A percentile compares a stretch with the other conserved stretches of the same genome.
These are phyloP conservation scores for Leucophenga varia DNA, from an alignment of 1,140 invertebrate genomes.

Conservation along the genomic window DNA sequence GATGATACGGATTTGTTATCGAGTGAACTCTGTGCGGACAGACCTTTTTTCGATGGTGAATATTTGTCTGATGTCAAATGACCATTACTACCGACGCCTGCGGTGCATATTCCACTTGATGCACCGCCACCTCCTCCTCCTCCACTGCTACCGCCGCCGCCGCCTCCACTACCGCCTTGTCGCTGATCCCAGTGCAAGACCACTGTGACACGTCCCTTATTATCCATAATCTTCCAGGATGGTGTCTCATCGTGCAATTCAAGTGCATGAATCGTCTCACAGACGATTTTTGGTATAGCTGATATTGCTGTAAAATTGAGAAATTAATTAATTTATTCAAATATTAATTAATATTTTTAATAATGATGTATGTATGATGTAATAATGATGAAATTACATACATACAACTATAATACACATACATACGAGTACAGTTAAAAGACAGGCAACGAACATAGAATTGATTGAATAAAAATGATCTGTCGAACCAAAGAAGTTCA, in stretches of 20 bases:
- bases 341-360: slow-evolving; percentile 1
- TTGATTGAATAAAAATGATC: too few species aligned
- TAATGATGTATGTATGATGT: not conserved
- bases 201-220: slow-evolving; percentile 90
- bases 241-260: slow-evolving; percentile 92
- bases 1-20: slow-evolving; percentile 65
- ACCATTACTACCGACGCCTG: slow-evolving; percentile 69
- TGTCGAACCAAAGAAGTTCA: too few species aligned
- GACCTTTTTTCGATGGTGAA: slow-evolving; percentile 59
- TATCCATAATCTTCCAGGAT: slow-evolving; percentile 96
- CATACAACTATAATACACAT: too few species aligned
- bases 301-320: slow-evolving; percentile 76
- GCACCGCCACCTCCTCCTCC: slow-evolving; percentile 58
- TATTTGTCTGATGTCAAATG: slow-evolving; percentile 72
- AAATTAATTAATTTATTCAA: not conserved
- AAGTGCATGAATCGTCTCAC: slow-evolving; percentile 91
- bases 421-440: too few species aligned
- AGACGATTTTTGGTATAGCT: slow-evolving; percentile 93
- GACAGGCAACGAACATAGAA: too few species aligned
- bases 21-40: slow-evolving; percentile 68
- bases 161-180: slow-evolving; percentile 61
- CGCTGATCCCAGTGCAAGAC: slow-evolving; percentile 91
- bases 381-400: too few species aligned
- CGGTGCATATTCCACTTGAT: slow-evolving; percentile 58
- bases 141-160: slow-evolving; percentile 60